Conservation (phyloP, 2,797 vertebrate species). For the Lutjanus campechanus region DNA sequence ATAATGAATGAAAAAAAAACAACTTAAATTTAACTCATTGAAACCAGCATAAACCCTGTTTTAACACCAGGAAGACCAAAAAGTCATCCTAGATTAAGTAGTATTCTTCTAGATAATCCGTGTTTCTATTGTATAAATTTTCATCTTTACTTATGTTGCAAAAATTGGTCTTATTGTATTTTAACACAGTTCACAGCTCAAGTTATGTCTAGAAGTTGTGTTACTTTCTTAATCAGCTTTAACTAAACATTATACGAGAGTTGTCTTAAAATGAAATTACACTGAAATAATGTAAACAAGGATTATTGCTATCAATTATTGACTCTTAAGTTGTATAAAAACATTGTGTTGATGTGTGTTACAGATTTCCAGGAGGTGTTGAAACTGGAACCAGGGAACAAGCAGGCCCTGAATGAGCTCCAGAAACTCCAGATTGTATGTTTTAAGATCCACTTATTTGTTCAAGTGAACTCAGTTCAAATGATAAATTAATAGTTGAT, state of each 20-base stretch:
- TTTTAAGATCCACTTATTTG: conserved; percentile 22
- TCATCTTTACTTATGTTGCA: neutral
- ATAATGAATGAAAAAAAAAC: too few relatives aligned
- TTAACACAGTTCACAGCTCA: neutral
- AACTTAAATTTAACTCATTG: too few relatives aligned
- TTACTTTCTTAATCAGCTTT: neutral
- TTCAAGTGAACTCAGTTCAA: neutral
- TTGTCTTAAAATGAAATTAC: neutral
- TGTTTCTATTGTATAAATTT: neutral
- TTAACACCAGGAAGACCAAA: neutral
- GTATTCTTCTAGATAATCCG: too few relatives aligned
- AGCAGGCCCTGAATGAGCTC: conserved; percentile 93
- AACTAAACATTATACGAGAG: neutral
- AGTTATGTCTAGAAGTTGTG: neutral
- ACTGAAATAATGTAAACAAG: neutral
- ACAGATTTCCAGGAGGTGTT: conserved; percentile 94
- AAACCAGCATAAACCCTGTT: too few relatives aligned
- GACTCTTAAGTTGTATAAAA: neutral
- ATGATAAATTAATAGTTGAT: neutral
- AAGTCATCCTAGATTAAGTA: neutral
- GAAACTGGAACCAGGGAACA: conserved; percentile 96
- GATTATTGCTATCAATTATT: neutral
- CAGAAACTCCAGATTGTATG: conserved; percentile 90
- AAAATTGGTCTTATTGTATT: neutral
- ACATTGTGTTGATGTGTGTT: neutral